phyloP scores from a whole-genome alignment of 2,797 vertebrate species.

The Ptychobarbus kaznakovi region DNA sequence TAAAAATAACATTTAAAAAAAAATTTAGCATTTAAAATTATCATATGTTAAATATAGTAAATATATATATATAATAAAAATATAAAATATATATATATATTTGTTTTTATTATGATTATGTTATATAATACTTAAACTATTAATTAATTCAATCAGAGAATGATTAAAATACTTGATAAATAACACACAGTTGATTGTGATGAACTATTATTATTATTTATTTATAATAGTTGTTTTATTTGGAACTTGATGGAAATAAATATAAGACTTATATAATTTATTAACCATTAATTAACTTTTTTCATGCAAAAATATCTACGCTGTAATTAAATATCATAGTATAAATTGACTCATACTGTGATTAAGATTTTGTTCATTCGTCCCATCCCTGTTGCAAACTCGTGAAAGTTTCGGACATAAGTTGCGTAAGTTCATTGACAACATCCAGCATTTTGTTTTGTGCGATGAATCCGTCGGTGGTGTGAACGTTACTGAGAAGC shows the following conservation, averaged over 20 bases:
- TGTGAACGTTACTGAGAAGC: slow-evolving; percentile 18
- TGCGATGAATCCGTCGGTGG: not conserved
- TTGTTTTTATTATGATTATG: not conserved
- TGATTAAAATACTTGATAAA: not conserved
- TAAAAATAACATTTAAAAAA: no score
- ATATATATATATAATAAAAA: no score
- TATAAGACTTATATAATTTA: not conserved
- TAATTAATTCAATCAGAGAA: no score
- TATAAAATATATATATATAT: not conserved
- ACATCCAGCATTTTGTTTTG: slow-evolving; percentile 15
- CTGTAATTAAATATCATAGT: not conserved
- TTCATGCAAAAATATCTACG: not conserved
- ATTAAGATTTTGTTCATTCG: not conserved
- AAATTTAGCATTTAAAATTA: no score
- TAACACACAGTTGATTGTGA: no score
- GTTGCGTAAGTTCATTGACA: no score
- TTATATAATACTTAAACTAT: no score
- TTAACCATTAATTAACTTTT: not conserved
- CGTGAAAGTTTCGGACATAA: not conserved
- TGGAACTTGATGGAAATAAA: not conserved
- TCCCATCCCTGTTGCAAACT: not conserved
- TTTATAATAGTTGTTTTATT: not conserved
- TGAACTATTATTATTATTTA: not conserved
- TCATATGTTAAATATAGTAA: not conserved
- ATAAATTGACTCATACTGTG: not conserved